A percentile compares a stretch with the other conserved stretches of the same genome.
These are phyloP conservation scores for Euplagia quadripunctaria DNA, from an alignment of 2,888 invertebrate genomes.

Conservation along the genomic window DNA sequence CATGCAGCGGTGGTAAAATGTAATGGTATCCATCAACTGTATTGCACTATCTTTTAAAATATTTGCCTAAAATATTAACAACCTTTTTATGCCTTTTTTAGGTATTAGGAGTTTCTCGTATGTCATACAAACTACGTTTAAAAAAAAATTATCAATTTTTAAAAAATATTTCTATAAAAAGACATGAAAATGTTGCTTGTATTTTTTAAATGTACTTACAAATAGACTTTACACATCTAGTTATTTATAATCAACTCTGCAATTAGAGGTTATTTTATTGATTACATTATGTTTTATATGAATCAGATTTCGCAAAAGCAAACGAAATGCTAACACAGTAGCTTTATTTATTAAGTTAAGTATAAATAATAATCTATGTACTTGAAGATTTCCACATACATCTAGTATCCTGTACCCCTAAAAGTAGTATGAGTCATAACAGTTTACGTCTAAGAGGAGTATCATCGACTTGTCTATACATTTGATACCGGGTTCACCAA, in stretches of 20 bases:
- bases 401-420: neutral
- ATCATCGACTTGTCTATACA: neutral
- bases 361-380: neutral
- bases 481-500: neutral
- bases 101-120: neutral
- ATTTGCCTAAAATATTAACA: neutral
- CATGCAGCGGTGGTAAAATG: neutral
- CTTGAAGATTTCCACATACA: neutral
- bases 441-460: neutral
- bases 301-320: neutral
- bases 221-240: neutral
- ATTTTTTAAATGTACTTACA: neutral
- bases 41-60: conserved; percentile 1
- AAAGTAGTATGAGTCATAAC: neutral
- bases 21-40: neutral
- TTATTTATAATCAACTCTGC: neutral
- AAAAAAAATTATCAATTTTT: neutral
- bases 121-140: neutral
- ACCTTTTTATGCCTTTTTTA: neutral
- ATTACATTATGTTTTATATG: neutral
- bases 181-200: conserved; percentile 2
- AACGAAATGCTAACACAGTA: neutral
- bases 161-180: neutral
- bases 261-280: neutral
- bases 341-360: neutral